These are phyloP conservation scores for Motacilla tschutschensis DNA, from an alignment of 2,113 vertebrate genomes.

Conservation along the genomic window DNA sequence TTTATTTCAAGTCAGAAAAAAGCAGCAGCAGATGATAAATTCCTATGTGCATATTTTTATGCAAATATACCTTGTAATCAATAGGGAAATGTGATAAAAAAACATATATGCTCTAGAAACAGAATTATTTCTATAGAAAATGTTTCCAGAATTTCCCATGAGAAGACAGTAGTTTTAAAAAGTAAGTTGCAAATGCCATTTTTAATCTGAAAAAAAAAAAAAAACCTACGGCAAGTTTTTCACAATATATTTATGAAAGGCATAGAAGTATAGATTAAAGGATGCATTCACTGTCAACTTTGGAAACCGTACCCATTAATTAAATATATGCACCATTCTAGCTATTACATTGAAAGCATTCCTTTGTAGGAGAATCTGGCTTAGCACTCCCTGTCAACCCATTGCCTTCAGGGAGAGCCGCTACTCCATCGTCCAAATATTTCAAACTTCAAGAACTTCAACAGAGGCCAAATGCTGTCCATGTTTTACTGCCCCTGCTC, in stretches of 20 bases:
- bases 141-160: slow-evolving; percentile 40
- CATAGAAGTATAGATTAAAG: slow-evolving; percentile 20
- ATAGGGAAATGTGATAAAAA: slow-evolving; percentile 44
- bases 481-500: neutral
- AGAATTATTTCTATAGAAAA: slow-evolving; percentile 32
- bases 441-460: neutral
- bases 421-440: neutral
- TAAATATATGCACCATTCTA: neutral
- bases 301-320: neutral
- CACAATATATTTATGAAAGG: neutral
- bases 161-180: slow-evolving; percentile 27
- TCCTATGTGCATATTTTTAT: slow-evolving; percentile 30
- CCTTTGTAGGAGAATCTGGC: neutral
- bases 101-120: slow-evolving; percentile 25
- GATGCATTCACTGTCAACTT: neutral
- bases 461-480: neutral
- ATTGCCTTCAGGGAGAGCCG: neutral
- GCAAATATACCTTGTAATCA: slow-evolving; percentile 35
- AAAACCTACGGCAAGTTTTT: neutral
- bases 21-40: slow-evolving; percentile 17
- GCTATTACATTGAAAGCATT: neutral
- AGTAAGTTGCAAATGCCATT: neutral
- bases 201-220: neutral
- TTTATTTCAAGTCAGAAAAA: slow-evolving; percentile 48
- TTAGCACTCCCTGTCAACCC: neutral